These are phyloP conservation scores for Smutsia gigantea DNA, from an alignment of 2,797 vertebrate species.

Conservation along the genomic window DNA sequence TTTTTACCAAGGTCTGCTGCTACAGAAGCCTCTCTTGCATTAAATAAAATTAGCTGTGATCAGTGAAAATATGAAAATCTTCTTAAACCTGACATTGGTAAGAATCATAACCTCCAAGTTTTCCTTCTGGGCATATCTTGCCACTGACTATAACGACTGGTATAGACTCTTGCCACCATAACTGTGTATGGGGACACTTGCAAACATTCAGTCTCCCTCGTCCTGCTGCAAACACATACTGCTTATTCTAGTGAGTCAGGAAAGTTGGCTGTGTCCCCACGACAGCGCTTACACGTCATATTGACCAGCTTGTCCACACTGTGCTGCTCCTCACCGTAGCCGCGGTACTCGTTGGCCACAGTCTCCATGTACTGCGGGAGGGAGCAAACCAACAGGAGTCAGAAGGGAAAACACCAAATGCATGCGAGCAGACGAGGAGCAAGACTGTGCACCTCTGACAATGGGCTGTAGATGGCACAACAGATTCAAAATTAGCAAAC, in stretches of 20 bases:
- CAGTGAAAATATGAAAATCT: background rate
- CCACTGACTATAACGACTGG: background rate
- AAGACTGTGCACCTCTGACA: background rate
- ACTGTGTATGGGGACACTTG: background rate
- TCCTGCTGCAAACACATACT: background rate
- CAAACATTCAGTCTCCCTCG: background rate
- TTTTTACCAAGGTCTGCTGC: background rate
- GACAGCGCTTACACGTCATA: conserved; percentile 89
- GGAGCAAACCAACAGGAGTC: conserved; percentile 16
- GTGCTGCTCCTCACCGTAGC: conserved; percentile 87
- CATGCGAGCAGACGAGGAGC: fast-evolving
- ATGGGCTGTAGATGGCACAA: conserved; percentile 73
- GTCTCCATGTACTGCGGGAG: conserved; percentile 89
- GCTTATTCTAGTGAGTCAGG: background rate
- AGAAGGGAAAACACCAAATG: background rate
- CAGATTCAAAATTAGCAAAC: conserved; percentile 74
- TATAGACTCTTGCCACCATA: background rate
- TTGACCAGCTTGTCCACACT: conserved; percentile 91
- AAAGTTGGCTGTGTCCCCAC: background rate
- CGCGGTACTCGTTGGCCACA: conserved; percentile 87
- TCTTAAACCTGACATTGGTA: background rate
- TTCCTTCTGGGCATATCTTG: background rate
- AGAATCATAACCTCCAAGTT: background rate
- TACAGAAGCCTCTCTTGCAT: background rate
- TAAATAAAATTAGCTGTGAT: background rate